Evolutionary conservation across 2,888 invertebrate species (phyloP).

Genomic region (Parapristionchus giblindavisi): DNA sequence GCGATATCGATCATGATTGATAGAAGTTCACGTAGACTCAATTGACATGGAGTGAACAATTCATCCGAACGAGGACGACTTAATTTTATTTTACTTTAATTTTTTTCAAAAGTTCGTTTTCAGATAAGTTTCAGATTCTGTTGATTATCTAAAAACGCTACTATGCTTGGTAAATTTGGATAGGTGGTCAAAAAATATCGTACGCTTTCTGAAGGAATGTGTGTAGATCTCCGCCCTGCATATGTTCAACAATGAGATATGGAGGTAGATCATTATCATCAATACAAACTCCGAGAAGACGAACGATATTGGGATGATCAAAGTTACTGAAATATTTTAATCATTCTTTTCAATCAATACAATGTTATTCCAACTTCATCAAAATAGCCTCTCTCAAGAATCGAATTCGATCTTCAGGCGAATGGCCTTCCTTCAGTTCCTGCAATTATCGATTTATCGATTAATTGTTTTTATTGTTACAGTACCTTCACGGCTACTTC

Average conservation of each 20-base stretch:
- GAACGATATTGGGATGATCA: slow-evolving; percentile 91
- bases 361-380: slow-evolving; percentile 77
- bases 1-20: slow-evolving; percentile 95
- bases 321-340: slow-evolving; percentile 78
- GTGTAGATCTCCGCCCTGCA: slow-evolving; percentile 94
- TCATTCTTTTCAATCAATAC: neutral
- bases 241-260: slow-evolving; percentile 92
- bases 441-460: slow-evolving; percentile 68
- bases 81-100: neutral
- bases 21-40: slow-evolving; percentile 81
- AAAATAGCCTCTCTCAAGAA: slow-evolving; percentile 94
- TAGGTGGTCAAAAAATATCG: no score
- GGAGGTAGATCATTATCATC: slow-evolving; percentile 82
- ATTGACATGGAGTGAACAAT: neutral
- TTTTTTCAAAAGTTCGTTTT: neutral
- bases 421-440: slow-evolving; percentile 90
- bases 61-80: no score
- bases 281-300: slow-evolving; percentile 90
- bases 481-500: slow-evolving; percentile 89
- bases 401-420: slow-evolving; percentile 83
- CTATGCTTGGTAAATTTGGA: neutral
- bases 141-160: no score
- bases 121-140: neutral
- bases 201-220: slow-evolving; percentile 81
- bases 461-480: neutral